A percentile compares a stretch with the other conserved stretches of the same genome.
These are phyloP conservation scores for Nemopilema nomurai DNA, from an alignment of 30 jellyfish, hydroid and myxozoan genomes.

Conservation along the genomic window DNA sequence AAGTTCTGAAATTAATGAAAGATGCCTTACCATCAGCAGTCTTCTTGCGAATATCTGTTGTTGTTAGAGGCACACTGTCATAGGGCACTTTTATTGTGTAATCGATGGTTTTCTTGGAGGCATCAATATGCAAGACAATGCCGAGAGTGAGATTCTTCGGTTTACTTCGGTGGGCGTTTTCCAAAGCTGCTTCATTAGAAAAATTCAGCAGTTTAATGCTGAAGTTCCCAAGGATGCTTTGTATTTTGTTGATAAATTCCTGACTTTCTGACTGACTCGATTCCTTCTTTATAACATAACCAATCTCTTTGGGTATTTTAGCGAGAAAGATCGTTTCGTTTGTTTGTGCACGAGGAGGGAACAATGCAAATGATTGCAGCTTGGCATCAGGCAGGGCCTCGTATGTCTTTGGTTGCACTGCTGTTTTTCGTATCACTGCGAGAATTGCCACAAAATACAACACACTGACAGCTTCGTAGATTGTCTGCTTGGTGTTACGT, in stretches of 20 bases:
- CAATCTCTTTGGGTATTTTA: conserved; percentile 44
- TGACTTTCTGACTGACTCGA: conserved; percentile 30
- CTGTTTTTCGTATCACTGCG: conserved; percentile 44
- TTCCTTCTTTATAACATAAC: conserved; percentile 44
- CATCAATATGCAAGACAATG: conserved; percentile 28
- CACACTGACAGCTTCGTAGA: conserved; percentile 73
- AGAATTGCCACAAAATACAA: conserved; percentile 73
- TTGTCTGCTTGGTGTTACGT: conserved; percentile 73
- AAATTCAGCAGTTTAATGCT: conserved; percentile 16
- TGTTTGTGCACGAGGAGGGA: conserved; percentile 3
- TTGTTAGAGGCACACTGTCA: conserved; percentile 32
- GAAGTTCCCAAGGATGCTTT: not conserved
- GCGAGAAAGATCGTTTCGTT: conserved; percentile 2
- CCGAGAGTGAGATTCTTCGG: conserved; percentile 62
- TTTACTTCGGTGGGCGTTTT: conserved; percentile 35
- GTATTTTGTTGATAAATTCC: conserved; percentile 12
- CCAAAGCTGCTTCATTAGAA: conserved; percentile 52
- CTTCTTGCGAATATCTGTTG: conserved; percentile 28
- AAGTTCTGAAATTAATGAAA: not conserved
- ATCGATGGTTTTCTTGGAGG: conserved; percentile 9
- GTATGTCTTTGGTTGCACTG: conserved; percentile 50
- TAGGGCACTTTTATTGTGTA: conserved; percentile 68
- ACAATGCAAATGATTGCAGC: conserved; percentile 27
- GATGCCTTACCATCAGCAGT: conserved; percentile 20
- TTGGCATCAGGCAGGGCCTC: conserved; percentile 41